These are phyloP conservation scores for Lasiommata megera DNA, from an alignment of 2,888 invertebrate genomes.

Conservation along the genomic window DNA sequence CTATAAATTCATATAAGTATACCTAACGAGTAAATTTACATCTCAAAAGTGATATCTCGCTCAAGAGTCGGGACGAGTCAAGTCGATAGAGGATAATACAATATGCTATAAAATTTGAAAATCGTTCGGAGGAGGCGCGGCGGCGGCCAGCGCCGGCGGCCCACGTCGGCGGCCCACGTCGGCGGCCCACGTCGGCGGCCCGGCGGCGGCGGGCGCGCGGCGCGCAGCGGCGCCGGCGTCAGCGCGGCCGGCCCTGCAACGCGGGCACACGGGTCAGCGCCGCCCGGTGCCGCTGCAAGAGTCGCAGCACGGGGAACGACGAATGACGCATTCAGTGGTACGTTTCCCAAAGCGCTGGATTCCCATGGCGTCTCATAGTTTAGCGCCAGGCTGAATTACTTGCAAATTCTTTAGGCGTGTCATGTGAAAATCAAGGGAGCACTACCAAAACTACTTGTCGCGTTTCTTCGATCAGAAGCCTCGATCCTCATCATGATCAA, in stretches of 20 bases:
- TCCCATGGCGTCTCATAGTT: no score
- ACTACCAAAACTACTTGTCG: no score
- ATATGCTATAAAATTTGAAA: constrained; percentile 61
- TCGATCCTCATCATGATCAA: no score
- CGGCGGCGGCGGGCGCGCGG: no score
- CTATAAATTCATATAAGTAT: constrained; percentile 62
- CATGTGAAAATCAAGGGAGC: no score
- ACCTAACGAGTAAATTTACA: constrained; percentile 75
- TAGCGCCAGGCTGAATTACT: no score
- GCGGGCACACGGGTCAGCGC: constrained; percentile 41
- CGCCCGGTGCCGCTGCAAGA: constrained; percentile 49
- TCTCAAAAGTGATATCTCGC: constrained; percentile 75
- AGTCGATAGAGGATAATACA: constrained; percentile 55
- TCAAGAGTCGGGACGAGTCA: constrained; percentile 46
- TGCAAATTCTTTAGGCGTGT: no score
- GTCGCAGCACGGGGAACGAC: constrained; percentile 63
- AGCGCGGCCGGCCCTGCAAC: constrained; percentile 37
- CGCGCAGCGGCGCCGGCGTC: no score
- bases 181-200: constrained; percentile 56
- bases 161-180: constrained; percentile 28
- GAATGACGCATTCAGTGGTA: no score
- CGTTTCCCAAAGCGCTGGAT: no score
- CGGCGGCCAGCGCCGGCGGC: constrained; percentile 38
- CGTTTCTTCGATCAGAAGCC: no score
- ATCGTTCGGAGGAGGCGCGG: constrained; percentile 39